Base-by-base conservation (phyloP, 2,113 vertebrate species). In the Menura novaehollandiae region DNA sequence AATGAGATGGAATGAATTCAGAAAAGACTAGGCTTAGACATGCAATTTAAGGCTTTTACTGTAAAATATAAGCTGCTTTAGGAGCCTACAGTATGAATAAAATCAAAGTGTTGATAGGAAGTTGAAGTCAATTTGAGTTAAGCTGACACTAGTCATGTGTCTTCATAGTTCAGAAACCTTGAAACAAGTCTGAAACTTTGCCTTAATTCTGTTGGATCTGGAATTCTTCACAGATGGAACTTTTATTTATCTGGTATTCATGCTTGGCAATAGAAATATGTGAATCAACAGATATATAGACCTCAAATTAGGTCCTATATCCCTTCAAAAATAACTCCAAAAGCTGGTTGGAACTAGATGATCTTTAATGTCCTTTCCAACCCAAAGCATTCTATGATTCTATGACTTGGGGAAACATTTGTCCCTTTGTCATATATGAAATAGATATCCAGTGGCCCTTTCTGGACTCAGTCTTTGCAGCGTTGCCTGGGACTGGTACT, bases 391-490 rank as follows among this genome's bases (percentile, higher is more conserved):
- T 47, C 24, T 11, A 6, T 7, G 43, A n/a, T 58, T 53, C 72
- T 33, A 19, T 32, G 35, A 56, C 20, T 46, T 35, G 27, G 18
- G 64, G 35, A 63, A 82, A 55, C 19, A 23, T 13, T 26, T 49
- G 13, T 52, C 1, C 3, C 30, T 91, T 47, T 84, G 51, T 32
- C 63, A 17, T 19, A 7, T 7, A 30, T 3, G 13, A 53, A 60
- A 30, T 1, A 18, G 28, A 26, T 46, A 46, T 2, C 47, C 26
- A 46, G 26, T 27, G 41, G 8, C 26, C 16, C 32, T 28, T 64
- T n/a, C 24, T 56, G 35, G 16, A 75, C 41, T n/a, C 16, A 13
- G 43, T 0, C 0, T 47, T 72, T 37, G 56, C 1, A 1, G 9
- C 23, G 19, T 37, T 60, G 52, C n/a, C 52, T 58, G 47, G 63